Conservation (phyloP, 2,797 vertebrate species). For the Tenualosa thibaudeaui region DNA sequence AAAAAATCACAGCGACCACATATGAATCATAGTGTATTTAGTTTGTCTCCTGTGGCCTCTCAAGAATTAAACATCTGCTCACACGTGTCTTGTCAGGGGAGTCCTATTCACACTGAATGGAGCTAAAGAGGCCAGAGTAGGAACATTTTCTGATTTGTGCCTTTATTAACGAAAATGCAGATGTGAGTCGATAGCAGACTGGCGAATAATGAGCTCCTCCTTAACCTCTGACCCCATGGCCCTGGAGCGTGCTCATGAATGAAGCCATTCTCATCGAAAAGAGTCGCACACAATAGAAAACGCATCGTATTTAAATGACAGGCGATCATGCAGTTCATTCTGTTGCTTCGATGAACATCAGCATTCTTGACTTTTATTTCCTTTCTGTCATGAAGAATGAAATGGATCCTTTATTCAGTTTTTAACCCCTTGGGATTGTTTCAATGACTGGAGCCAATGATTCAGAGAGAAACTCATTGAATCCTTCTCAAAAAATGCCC, state of each 20-base stretch:
- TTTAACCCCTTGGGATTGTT: background rate
- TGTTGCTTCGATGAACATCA: background rate
- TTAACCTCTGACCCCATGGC: background rate
- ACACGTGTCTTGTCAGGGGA: no score
- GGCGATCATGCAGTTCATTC: background rate
- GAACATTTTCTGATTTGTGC: background rate
- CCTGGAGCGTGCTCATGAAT: background rate
- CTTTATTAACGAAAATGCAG: background rate
- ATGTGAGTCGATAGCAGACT: background rate
- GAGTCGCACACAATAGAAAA: background rate
- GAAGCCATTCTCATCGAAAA: background rate
- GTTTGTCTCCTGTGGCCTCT: no score
- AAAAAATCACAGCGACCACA: no score
- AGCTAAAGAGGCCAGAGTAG: background rate
- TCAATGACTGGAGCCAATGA: background rate
- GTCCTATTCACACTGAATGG: background rate
- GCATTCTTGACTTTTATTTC: background rate
- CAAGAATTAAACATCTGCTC: no score
- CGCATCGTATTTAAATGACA: background rate
- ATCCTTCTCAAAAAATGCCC: background rate
- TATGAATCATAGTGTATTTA: no score
- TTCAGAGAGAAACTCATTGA: background rate
- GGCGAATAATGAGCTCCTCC: background rate
- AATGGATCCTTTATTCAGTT: background rate
- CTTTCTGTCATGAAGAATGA: background rate